phyloP scores from a whole-genome alignment of 2,113 vertebrate genomes.

The Myodes glareolus region DNA sequence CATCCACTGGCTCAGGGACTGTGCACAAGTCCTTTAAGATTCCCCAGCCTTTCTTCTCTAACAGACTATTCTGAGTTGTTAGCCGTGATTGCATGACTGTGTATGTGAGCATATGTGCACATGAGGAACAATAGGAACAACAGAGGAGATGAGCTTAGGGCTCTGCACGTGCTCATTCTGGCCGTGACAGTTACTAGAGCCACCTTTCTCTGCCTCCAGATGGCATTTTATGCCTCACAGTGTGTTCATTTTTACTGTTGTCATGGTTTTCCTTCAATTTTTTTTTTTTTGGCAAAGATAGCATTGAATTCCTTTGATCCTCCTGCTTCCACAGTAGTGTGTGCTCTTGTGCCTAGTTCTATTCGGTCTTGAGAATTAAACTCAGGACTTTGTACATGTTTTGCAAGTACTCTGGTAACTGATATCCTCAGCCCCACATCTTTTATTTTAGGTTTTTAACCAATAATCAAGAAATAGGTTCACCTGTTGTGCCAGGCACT shows the following conservation, averaged over 20 bases:
- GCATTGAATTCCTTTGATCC: neutral
- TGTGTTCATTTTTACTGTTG: neutral
- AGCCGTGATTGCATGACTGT: neutral
- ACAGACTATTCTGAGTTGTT: neutral
- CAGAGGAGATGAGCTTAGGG: neutral
- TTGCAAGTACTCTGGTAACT: too few relatives aligned
- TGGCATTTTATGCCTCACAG: neutral
- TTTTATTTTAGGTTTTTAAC: neutral
- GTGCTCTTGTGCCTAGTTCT: too few relatives aligned
- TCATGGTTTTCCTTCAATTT: neutral
- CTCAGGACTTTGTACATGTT: too few relatives aligned
- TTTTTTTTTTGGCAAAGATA: too few relatives aligned
- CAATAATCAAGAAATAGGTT: neutral
- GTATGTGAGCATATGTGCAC: neutral
- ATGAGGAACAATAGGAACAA: neutral
- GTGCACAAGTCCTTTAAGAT: neutral
- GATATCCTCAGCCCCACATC: neutral
- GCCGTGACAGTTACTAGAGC: rapidly evolving
- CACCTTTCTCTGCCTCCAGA: neutral
- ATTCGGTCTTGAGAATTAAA: too few relatives aligned
- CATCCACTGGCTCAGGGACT: neutral
- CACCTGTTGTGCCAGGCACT: neutral
- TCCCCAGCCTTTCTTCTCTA: neutral
- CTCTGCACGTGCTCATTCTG: neutral
- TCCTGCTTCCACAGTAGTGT: neutral